Evolutionary conservation across 1,140 invertebrate species (phyloP), one percentile per base, ranked within the genome.

Genomic region (Laodelphax striatellus): DNA sequence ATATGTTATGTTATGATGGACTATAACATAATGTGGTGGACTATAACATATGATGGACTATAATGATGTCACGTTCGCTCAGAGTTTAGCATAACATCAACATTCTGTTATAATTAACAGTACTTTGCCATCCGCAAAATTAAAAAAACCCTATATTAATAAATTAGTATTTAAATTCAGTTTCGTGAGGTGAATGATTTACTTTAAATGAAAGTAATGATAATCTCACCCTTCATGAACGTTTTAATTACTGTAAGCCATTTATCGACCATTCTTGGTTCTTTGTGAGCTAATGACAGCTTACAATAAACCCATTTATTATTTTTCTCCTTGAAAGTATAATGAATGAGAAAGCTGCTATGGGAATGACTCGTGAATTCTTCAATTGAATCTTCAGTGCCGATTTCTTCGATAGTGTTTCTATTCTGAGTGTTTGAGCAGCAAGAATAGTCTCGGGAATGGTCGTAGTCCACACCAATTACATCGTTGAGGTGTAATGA

Each of bases 161-260:
- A n/a, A n/a, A n/a, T n/a, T n/a, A n/a, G n/a, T n/a, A n/a, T n/a
- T n/a, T n/a, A n/a, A n/a, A n/a, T n/a, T n/a, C n/a, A n/a, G n/a
- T n/a, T n/a, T n/a, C n/a, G n/a, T n/a, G n/a, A n/a, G n/a, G n/a
- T 28, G 6, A 28, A 28, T 28, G 24, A 24, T 19, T 54, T 24
- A 54, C 1, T 17, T 54, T 19, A 13, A 31, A 31, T 31, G 21
- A 53, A 5, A 53, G 2, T 5, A 53, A 28, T 55, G 24, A 21
- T 21, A 31, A 38, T 13, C 34, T 77, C 69, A 76, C 76, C 72
- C 62, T 73, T 68, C 61, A 79, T 62, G 68, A 76, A 75, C 68
- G 77, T 76, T 58, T 77, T 73, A 16, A 85, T 73, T 44, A 81
- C 80, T 64, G 79, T 77, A 13, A 83, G 77, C 83, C 83, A 85